Percentiles rank a stretch among this genome's conserved stretches.
Conservation (phyloP, 2,888 invertebrate species). For the Petrolisthes cinctipes region DNA sequence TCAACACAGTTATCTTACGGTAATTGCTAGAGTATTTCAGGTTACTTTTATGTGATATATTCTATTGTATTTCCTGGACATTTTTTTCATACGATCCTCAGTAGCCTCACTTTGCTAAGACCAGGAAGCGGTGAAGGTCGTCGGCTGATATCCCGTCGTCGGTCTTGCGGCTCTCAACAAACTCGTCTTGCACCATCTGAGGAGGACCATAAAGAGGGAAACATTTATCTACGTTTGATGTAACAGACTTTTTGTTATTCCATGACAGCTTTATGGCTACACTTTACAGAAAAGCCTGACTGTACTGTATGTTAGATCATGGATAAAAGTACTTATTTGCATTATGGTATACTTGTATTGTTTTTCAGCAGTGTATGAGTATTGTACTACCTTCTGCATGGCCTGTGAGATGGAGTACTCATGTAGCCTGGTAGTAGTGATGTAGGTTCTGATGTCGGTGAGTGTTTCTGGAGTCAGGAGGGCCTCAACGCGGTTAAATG, state of each 20-base stretch:
- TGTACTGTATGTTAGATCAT: no score
- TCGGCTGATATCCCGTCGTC: conserved; percentile 35
- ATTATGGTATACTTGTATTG: no score
- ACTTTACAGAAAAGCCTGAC: background rate
- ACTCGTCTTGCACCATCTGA: conserved; percentile 58
- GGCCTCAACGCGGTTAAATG: conserved; percentile 21
- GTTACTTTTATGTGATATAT: background rate
- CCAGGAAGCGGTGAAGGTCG: conserved; percentile 47
- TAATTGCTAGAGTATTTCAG: background rate
- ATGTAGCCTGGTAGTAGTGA: conserved; percentile 43
- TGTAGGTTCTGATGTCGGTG: conserved; percentile 33
- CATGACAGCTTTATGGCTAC: background rate
- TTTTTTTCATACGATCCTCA: background rate
- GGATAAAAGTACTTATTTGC: background rate
- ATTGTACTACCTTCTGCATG: conserved; percentile 52
- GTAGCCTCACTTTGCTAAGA: conserved; percentile 33
- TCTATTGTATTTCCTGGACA: background rate
- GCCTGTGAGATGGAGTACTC: conserved; percentile 39
- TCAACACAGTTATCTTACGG: background rate
- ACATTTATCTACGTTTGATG: background rate
- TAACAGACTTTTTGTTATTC: background rate
- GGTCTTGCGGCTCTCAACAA: conserved; percentile 45
- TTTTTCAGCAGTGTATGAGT: background rate
- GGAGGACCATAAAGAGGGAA: background rate
- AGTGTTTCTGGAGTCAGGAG: conserved; percentile 48